phyloP scores from a whole-genome alignment of 2,888 invertebrate species.

The Cancer borealis region DNA sequence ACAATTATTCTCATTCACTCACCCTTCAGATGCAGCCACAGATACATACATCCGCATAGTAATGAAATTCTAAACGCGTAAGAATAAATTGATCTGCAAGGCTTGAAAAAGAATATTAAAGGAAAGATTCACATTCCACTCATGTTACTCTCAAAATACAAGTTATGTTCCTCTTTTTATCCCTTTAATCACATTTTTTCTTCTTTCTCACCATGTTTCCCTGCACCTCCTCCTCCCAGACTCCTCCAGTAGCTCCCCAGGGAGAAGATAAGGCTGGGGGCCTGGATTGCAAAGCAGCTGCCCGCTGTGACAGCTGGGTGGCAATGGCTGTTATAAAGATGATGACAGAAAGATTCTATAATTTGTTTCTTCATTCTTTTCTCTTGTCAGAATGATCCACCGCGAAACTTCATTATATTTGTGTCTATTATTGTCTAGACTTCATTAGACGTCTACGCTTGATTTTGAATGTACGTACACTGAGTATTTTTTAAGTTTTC shows the following conservation, averaged over 20 bases:
- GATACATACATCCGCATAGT: conserved; percentile 7
- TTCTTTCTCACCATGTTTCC: neutral
- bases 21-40: neutral
- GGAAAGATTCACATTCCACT: neutral
- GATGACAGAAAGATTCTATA: conserved; percentile 3
- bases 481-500: neutral
- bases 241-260: neutral
- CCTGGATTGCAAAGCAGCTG: neutral
- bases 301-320: conserved; percentile 31
- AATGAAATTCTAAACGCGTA: conserved; percentile 12
- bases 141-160: neutral
- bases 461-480: neutral
- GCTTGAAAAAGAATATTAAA: too few relatives aligned
- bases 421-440: neutral
- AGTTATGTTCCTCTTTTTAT: neutral
- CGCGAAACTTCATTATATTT: neutral
- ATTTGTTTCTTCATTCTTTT: conserved; percentile 20
- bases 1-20: too few relatives aligned
- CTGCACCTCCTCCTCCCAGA: neutral
- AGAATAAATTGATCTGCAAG: neutral
- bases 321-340: conserved; percentile 20
- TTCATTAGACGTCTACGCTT: neutral
- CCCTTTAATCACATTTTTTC: neutral
- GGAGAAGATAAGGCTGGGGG: neutral
- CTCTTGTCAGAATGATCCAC: conserved; percentile 6